Conservation (phyloP, 2,888 invertebrate genomes). For the Agrochola litura region DNA sequence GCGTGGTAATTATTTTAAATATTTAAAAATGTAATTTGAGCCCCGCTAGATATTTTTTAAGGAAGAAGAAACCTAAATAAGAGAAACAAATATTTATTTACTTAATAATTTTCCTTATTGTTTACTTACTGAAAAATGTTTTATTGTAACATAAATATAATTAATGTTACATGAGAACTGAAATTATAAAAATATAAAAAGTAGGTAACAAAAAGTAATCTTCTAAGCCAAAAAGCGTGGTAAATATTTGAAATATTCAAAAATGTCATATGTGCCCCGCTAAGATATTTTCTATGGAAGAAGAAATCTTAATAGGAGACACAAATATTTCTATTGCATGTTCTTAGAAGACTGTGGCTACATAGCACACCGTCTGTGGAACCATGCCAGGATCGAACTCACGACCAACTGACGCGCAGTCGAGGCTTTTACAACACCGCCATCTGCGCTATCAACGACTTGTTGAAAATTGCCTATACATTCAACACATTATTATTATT, state of each 20-base stretch:
- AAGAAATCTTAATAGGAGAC: conserved; percentile 68
- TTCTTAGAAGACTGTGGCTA: conserved; percentile 85
- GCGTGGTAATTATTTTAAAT: neutral
- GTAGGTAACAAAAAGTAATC: no score
- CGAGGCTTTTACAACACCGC: conserved; percentile 36
- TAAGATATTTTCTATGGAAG: conserved; percentile 72
- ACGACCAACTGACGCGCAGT: conserved; percentile 34
- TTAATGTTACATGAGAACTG: neutral
- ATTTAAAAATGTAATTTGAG: conserved; percentile 58
- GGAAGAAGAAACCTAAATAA: conserved; percentile 68
- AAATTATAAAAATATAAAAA: conserved; percentile 17
- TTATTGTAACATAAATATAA: no score
- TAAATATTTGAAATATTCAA: conserved; percentile 2
- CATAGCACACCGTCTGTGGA: conserved; percentile 83
- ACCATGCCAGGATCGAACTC: conserved; percentile 84
- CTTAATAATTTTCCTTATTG: no score
- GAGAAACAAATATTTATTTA: conserved; percentile 69
- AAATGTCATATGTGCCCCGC: conserved; percentile 63
- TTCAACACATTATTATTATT: conserved; percentile 34
- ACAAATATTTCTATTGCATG: conserved; percentile 82
- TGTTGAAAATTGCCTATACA: conserved; percentile 45
- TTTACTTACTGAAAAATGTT: no score
- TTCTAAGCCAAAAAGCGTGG: neutral
- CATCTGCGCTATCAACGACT: conserved; percentile 12
- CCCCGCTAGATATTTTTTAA: conserved; percentile 69